Evolutionary conservation across 2,888 invertebrate genomes (phyloP).

Genomic region (Dryococelus australis): DNA sequence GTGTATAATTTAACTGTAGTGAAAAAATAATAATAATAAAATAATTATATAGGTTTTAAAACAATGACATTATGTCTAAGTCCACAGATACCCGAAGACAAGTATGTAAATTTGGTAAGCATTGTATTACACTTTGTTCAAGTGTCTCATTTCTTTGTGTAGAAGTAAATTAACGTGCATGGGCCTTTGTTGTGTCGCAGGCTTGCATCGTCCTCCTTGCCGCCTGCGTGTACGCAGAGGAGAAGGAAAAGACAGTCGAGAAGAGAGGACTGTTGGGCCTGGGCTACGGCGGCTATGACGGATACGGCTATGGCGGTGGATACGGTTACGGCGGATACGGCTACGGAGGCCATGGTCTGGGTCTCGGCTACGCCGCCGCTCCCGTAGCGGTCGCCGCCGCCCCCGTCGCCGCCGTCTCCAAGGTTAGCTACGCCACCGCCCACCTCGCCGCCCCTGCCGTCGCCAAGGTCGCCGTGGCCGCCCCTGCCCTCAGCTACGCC

Average conservation of each 20-base stretch:
- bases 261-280: slow-evolving; percentile 51
- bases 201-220: slow-evolving; percentile 43
- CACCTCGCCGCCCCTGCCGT: not conserved
- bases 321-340: slow-evolving; percentile 34
- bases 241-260: slow-evolving; percentile 51
- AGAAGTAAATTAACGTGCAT: no score
- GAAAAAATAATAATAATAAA: no score
- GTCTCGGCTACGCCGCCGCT: slow-evolving; percentile 23
- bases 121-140: no score
- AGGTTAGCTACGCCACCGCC: slow-evolving; percentile 29
- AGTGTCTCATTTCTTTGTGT: no score
- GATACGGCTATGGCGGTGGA: slow-evolving; percentile 34
- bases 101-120: no score
- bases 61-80: no score
- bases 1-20: no score
- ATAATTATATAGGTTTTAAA: no score
- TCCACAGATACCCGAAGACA: no score
- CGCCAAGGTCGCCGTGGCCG: not conserved
- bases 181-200: slow-evolving; percentile 17
- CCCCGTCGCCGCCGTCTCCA: slow-evolving; percentile 20
- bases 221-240: slow-evolving; percentile 43
- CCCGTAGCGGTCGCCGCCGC: not conserved
- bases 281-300: slow-evolving; percentile 43
- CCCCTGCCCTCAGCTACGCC: slow-evolving; percentile 35
- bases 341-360: not conserved